Evolutionary conservation across 1,140 invertebrate genomes (phyloP).

Genomic region (Metopolophium dirhodum): DNA sequence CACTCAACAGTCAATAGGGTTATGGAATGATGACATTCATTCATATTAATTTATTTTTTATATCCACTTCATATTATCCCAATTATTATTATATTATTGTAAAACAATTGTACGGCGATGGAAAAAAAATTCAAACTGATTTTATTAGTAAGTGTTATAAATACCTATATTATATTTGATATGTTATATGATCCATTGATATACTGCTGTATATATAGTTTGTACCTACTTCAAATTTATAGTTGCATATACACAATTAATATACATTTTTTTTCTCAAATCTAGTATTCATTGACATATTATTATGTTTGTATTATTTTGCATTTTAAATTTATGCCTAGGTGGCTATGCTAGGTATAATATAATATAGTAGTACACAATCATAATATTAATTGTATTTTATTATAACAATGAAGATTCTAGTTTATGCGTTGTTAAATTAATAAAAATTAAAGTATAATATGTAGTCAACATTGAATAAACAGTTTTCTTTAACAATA

Average conservation of each 20-base stretch:
- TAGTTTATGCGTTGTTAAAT: not conserved
- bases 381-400: slow-evolving; percentile 5
- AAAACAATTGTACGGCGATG: not conserved
- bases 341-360: too few species aligned
- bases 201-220: too few species aligned
- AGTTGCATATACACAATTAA: not conserved
- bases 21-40: not conserved
- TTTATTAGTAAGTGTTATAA: not conserved
- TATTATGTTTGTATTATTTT: slow-evolving; percentile 19
- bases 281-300: not conserved
- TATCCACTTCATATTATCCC: not conserved
- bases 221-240: not conserved
- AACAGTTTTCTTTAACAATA: not conserved
- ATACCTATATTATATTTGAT: too few species aligned
- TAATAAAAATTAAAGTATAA: not conserved
- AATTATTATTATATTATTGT: not conserved
- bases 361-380: not conserved
- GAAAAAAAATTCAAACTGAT: not conserved
- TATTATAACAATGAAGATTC: not conserved
- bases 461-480: not conserved
- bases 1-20: too few species aligned
- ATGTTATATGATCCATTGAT: not conserved
- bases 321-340: not conserved
- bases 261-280: not conserved
- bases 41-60: not conserved